Percentiles rank a stretch among this genome's conserved stretches.
These are phyloP conservation scores for Adela reaumurella DNA, from an alignment of 2,888 invertebrate genomes.

Conservation along the genomic window DNA sequence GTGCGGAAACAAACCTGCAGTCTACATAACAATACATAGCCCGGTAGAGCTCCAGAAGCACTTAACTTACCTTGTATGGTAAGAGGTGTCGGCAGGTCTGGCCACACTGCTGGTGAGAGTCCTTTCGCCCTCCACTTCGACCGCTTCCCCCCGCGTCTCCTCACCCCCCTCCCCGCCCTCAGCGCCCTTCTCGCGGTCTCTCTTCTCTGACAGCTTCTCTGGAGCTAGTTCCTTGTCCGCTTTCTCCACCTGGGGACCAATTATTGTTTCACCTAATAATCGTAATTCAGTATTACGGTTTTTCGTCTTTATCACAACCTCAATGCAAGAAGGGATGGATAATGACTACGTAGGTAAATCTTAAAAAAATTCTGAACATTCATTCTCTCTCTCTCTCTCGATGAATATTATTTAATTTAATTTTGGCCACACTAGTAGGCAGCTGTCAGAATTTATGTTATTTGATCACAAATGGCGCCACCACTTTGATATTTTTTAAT, in stretches of 20 bases:
- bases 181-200: slow-evolving; percentile 40
- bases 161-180: slow-evolving; percentile 40
- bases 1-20: background rate
- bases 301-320: no score
- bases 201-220: slow-evolving; percentile 44
- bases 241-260: slow-evolving; percentile 15
- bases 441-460: no score
- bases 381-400: no score
- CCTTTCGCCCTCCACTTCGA: slow-evolving; percentile 73
- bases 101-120: slow-evolving; percentile 63
- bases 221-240: slow-evolving; percentile 31
- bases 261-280: no score
- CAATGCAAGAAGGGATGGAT: no score
- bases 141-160: slow-evolving; percentile 42
- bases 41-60: slow-evolving; percentile 22
- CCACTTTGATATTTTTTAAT: no score
- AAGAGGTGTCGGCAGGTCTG: slow-evolving; percentile 69
- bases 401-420: no score
- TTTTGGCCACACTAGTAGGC: no score
- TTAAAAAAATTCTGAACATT: no score
- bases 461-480: no score
- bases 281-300: no score
- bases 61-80: slow-evolving; percentile 65
- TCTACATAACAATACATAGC: slow-evolving; percentile 13
- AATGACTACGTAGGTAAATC: no score